phyloP scores from a whole-genome alignment of 2,113 vertebrate species.

The Silurus asotus region DNA sequence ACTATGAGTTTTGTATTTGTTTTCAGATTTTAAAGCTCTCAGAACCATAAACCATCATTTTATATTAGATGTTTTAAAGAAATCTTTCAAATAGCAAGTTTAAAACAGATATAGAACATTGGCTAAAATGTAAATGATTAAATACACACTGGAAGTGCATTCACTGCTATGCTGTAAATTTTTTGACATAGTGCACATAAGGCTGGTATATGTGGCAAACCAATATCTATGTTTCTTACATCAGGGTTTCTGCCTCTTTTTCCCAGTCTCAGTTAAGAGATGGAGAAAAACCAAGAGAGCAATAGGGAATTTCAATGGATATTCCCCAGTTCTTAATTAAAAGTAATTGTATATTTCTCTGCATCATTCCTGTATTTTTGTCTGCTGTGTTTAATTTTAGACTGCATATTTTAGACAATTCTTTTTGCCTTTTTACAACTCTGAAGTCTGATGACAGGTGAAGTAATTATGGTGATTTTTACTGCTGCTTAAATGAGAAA shows the following conservation, averaged over 20 bases:
- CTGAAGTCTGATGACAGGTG: conserved; percentile 53
- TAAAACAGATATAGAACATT: not conserved
- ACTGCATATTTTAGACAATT: conserved; percentile 62
- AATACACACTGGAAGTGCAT: not conserved
- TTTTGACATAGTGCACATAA: not conserved
- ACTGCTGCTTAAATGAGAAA: conserved; percentile 60
- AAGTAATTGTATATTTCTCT: conserved; percentile 67
- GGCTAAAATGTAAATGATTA: not conserved
- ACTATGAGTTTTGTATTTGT: not conserved
- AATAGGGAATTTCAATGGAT: conserved; percentile 48
- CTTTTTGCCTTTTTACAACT: conserved; percentile 38
- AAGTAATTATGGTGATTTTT: conserved; percentile 67
- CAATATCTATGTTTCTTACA: not conserved
- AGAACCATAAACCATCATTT: not conserved
- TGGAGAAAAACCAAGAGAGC: conserved; percentile 1
- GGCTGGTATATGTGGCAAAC: not conserved
- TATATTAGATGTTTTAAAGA: not conserved
- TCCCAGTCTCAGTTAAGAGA: conserved; percentile 44
- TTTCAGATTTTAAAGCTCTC: not conserved
- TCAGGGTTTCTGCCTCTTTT: not conserved
- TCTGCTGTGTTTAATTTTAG: conserved; percentile 69
- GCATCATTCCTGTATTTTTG: conserved; percentile 64
- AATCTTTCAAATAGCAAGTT: not conserved
- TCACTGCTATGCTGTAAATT: not conserved
- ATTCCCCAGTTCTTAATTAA: conserved; percentile 63